A percentile compares a stretch with the other conserved stretches of the same genome.
Conservation (phyloP, 2,113 vertebrate species). For the Phyllopteryx taeniolatus region DNA sequence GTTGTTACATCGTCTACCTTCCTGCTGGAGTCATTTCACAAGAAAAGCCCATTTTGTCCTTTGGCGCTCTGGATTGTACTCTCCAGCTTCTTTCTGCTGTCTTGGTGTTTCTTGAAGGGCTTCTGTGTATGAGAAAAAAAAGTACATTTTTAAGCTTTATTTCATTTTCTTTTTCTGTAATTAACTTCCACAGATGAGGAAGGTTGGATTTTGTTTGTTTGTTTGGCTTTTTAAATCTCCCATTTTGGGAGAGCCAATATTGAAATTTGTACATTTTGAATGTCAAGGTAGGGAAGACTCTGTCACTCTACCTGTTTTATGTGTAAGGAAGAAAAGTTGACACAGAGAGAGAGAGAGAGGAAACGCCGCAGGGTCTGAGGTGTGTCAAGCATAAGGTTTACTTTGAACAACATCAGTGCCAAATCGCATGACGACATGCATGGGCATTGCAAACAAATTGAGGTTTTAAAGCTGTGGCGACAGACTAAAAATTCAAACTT, state of each 20-base stretch:
- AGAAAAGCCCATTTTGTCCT: slow-evolving; percentile 23
- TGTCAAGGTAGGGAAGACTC: slow-evolving; percentile 55
- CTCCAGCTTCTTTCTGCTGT: slow-evolving; percentile 46
- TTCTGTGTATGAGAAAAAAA: slow-evolving; percentile 57
- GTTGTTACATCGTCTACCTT: slow-evolving; percentile 24
- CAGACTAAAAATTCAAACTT: neutral
- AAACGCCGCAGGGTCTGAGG: neutral
- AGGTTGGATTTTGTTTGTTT: slow-evolving; percentile 12
- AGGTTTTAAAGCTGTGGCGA: neutral
- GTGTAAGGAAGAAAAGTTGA: slow-evolving; percentile 18
- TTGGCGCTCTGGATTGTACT: slow-evolving; percentile 59
- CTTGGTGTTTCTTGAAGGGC: slow-evolving; percentile 72
- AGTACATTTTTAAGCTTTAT: slow-evolving; percentile 51
- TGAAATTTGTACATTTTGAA: slow-evolving; percentile 69
- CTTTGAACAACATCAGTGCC: slow-evolving; percentile 68
- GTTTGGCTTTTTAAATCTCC: slow-evolving; percentile 47
- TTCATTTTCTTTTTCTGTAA: slow-evolving; percentile 58
- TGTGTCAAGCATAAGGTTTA: slow-evolving; percentile 27
- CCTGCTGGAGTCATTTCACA: slow-evolving; percentile 29
- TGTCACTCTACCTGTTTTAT: slow-evolving; percentile 65
- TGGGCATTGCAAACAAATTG: slow-evolving; percentile 47
- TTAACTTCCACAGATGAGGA: slow-evolving; percentile 45
- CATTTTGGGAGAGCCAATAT: slow-evolving; percentile 55
- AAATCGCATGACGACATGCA: slow-evolving; percentile 67
- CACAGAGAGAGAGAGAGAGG: slow-evolving; percentile 23